Percentiles rank a stretch among this genome's conserved stretches.
Conservation (phyloP, 2,888 invertebrate species). For the Gari tellinella region DNA sequence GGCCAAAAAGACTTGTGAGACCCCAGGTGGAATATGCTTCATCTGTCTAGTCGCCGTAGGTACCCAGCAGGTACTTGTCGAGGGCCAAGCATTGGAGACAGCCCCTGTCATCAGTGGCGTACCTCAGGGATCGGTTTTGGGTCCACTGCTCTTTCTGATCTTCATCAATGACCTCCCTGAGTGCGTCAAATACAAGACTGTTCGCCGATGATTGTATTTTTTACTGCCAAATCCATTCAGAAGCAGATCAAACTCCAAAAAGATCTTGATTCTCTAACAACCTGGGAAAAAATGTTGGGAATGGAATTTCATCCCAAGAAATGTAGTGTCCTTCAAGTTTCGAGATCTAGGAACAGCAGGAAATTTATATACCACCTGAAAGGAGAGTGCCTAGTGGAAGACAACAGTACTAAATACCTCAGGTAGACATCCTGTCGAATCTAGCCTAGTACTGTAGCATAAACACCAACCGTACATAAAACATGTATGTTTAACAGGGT, state of each 20-base stretch:
- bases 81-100: not conserved
- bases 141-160: conserved; percentile 9
- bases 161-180: conserved; percentile 22
- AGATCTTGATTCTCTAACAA: conserved; percentile 2
- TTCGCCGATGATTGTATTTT: conserved; percentile 28
- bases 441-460: too few relatives aligned
- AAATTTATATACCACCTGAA: too few relatives aligned
- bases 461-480: too few relatives aligned
- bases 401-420: too few relatives aligned
- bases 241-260: conserved; percentile 5
- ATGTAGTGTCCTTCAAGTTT: conserved; percentile 8
- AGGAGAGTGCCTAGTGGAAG: too few relatives aligned
- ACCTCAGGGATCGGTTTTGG: conserved; percentile 2
- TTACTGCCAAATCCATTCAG: not conserved
- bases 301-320: conserved; percentile 21
- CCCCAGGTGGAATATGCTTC: too few relatives aligned
- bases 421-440: too few relatives aligned
- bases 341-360: too few relatives aligned
- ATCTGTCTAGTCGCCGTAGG: conserved; percentile 5
- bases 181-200: conserved; percentile 4
- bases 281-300: conserved; percentile 17
- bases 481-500: too few relatives aligned
- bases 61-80: conserved; percentile 16
- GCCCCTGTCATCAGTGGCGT: conserved; percentile 8
- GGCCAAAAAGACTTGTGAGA: too few relatives aligned